A percentile compares a stretch with the other conserved stretches of the same genome.
Conservation (phyloP, 2,888 invertebrate genomes). For the Mythimna loreyi region DNA sequence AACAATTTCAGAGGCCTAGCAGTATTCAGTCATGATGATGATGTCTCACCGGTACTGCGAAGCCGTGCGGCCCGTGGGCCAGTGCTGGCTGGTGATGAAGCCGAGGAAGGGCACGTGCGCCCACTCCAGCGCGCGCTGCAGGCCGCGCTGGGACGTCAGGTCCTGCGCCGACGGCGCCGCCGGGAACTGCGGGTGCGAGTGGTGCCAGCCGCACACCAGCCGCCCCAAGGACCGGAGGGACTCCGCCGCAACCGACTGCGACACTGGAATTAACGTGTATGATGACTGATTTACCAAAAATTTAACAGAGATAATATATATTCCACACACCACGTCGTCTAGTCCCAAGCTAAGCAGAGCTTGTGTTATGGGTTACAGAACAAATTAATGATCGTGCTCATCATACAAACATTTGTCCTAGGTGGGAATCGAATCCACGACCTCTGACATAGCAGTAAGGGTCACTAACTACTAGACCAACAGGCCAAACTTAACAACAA, state of each 20-base stretch:
- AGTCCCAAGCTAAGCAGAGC: too few relatives aligned
- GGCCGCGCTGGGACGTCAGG: constrained; percentile 92
- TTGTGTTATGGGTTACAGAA: too few relatives aligned
- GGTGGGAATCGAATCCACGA: too few relatives aligned
- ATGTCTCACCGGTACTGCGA: constrained; percentile 85
- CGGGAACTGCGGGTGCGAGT: constrained; percentile 94
- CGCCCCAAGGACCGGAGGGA: constrained; percentile 84
- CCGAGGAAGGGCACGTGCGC: constrained; percentile 90
- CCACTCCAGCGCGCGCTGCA: constrained; percentile 84
- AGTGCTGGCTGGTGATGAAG: constrained; percentile 92
- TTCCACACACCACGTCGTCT: too few relatives aligned
- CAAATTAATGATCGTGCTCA: too few relatives aligned
- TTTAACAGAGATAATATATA: too few relatives aligned
- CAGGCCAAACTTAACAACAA: too few relatives aligned
- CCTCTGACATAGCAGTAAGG: too few relatives aligned
- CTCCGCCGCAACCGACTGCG: constrained; percentile 91
- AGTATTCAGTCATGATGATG: background rate
- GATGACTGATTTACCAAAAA: background rate
- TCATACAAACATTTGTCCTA: too few relatives aligned
- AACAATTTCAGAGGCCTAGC: background rate
- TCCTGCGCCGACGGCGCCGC: constrained; percentile 93
- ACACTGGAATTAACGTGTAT: constrained; percentile 71
- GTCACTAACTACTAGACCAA: too few relatives aligned
- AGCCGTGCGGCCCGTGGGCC: constrained; percentile 88
- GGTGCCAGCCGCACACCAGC: constrained; percentile 94